Base-by-base conservation (phyloP, 1,140 invertebrate species). In the Zaprionus gabonicus region DNA sequence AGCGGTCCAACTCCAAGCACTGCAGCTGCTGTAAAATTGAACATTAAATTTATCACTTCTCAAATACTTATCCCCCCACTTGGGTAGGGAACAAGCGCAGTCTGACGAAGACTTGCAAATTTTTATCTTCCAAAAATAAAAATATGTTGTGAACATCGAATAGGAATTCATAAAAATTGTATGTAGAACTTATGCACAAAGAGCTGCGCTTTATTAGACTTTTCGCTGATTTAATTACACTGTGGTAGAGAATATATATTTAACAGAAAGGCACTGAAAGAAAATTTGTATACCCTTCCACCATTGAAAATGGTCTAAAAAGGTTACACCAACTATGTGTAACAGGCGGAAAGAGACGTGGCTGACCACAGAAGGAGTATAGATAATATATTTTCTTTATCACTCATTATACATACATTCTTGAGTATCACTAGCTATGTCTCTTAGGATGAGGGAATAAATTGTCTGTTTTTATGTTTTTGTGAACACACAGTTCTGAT, bases 31-130 rank as follows among this genome's bases (percentile, higher is more conserved):
- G 63, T 51, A 58, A 67, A 58, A 55, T 65, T 74, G 63, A 62
- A 49, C 53, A 87, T 87, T 82, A 74, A 80, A 87, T 87, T 87
- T 73, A 88, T 87, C 57, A 86, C 70, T 65, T 65, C 64, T 53
- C 41, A 36, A 56, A 53, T 41, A 65, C 36, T 53, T 13, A 56
- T 38, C 15, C 49, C 49, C 28, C 57, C 28, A 12, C 28, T 7
- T 5, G n/a, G n/a, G 1, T 0, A 3, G n/a, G 12, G 23, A 28
- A 38, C 2, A 53, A 13, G 5, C 12, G 41, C 13, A 59, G 20
- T 23, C 27, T 51, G 4, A 34, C 13, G 38, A 46, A 51, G 55
- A 67, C 56, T 46, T 57, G 53, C 46, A 51, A 51, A 51, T 51
- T 51, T 25, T n/a, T 31, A 13, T 56, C 0, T 28, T n/a, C 10